These are phyloP conservation scores for Acleris emargana DNA, from an alignment of 2,888 invertebrate species.

Conservation along the genomic window DNA sequence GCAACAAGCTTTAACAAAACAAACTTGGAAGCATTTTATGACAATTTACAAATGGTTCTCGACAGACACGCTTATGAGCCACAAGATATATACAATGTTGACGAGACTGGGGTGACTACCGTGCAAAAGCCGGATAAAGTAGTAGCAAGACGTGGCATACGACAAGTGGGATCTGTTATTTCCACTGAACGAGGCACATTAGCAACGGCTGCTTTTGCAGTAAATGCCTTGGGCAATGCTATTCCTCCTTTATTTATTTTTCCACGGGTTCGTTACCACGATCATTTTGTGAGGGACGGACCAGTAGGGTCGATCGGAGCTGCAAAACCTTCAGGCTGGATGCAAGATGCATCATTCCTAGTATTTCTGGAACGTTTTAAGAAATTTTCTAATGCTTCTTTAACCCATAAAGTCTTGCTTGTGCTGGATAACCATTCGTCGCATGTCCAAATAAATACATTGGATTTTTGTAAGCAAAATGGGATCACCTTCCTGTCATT, in stretches of 20 bases:
- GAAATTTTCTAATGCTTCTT: conserved; percentile 35
- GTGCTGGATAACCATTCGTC: conserved; percentile 48
- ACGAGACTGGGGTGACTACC: conserved; percentile 54
- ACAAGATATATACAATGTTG: conserved; percentile 52
- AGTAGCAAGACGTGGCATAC: conserved; percentile 48
- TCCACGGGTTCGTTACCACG: conserved; percentile 43
- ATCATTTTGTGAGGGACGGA: conserved; percentile 44
- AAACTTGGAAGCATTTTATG: conserved; percentile 45
- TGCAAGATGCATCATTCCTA: conserved; percentile 38
- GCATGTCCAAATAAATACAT: conserved; percentile 41
- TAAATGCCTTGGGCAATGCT: conserved; percentile 38
- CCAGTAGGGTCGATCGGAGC: conserved; percentile 43
- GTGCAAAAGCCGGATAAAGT: conserved; percentile 52
- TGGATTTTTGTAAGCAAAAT: conserved; percentile 44
- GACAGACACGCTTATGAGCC: conserved; percentile 41
- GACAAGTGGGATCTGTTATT: conserved; percentile 50
- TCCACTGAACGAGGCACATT: no score
- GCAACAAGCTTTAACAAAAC: conserved; percentile 46
- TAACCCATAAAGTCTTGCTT: conserved; percentile 41
- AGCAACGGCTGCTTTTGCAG: no score
- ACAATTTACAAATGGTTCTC: conserved; percentile 43
- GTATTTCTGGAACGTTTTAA: conserved; percentile 46
- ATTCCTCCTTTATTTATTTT: conserved; percentile 51
- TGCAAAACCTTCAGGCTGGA: conserved; percentile 42
- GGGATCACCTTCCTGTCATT: conserved; percentile 45